Conservation (phyloP, 2,888 invertebrate genomes). For the Eledone cirrhosa region DNA sequence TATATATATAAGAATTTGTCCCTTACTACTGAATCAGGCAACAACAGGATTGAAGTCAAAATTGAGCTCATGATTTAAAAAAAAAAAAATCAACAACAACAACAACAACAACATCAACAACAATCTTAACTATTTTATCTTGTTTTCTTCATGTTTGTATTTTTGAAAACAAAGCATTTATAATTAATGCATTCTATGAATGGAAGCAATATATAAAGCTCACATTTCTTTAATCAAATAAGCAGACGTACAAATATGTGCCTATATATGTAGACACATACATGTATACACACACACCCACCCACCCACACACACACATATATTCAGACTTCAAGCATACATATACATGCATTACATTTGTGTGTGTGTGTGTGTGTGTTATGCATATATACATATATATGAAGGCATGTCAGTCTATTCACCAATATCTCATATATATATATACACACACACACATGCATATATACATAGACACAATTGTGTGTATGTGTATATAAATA, state of each 20-base stretch:
- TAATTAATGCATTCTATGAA: no score
- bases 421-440: constrained; percentile 7
- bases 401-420: background rate
- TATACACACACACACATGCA: background rate
- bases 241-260: background rate
- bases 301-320: background rate
- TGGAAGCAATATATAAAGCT: no score
- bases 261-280: background rate
- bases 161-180: background rate
- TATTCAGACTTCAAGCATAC: background rate
- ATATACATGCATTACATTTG: background rate
- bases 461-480: constrained; percentile 1
- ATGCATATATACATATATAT: background rate
- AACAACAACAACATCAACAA: no score
- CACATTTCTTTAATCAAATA: background rate
- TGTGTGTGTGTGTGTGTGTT: background rate
- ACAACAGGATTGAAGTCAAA: no score
- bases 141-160: no score
- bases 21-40: no score
- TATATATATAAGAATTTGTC: no score
- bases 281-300: background rate
- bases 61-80: background rate
- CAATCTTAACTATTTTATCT: no score
- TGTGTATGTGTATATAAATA: background rate
- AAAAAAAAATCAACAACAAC: background rate